Evolutionary conservation across 2,797 vertebrate species (phyloP).

Genomic region (Malurus splendens): DNA sequence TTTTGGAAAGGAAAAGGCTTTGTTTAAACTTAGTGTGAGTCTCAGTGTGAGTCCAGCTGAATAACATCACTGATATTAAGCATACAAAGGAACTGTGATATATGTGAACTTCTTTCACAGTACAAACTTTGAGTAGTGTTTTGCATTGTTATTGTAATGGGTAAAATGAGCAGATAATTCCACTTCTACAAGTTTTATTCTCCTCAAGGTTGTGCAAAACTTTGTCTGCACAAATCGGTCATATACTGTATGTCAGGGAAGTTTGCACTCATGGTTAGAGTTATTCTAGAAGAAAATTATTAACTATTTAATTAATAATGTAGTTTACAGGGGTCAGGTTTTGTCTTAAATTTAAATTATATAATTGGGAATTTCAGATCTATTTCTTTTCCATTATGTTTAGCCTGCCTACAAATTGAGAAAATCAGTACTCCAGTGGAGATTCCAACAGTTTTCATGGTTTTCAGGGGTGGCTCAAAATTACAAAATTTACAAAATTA

Average conservation of each 20-base stretch:
- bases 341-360: background rate
- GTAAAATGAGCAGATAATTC: background rate
- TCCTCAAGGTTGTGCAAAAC: background rate
- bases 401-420: background rate
- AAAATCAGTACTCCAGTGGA: background rate
- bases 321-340: background rate
- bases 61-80: background rate
- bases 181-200: background rate
- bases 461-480: background rate
- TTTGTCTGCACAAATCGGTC: background rate
- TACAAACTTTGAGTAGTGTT: background rate
- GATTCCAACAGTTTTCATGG: background rate
- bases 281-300: background rate
- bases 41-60: background rate
- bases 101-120: background rate
- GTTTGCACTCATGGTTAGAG: background rate
- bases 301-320: background rate
- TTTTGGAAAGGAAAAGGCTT: background rate
- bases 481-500: background rate
- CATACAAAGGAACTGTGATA: background rate
- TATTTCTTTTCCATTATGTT: background rate
- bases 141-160: background rate
- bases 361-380: background rate
- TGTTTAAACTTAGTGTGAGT: background rate
- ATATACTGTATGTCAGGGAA: background rate